phyloP scores from a whole-genome alignment of 2,888 invertebrate genomes.

The Chrysolina americana region DNA sequence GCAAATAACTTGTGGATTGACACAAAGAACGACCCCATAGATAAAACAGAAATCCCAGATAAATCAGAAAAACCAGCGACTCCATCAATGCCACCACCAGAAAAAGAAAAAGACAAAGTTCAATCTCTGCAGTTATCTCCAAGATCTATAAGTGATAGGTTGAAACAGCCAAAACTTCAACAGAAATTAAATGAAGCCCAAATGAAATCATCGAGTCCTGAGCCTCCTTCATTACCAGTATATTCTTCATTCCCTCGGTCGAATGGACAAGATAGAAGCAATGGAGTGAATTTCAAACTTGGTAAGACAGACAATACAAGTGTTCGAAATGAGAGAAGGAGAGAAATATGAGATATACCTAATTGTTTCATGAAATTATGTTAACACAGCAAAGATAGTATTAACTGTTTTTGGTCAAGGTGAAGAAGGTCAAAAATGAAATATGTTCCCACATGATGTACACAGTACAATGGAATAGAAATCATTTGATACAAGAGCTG shows the following conservation, averaged over 20 bases:
- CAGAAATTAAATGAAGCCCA: conserved; percentile 60
- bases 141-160: conserved; percentile 64
- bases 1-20: conserved; percentile 55
- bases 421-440: too few relatives aligned
- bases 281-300: conserved; percentile 56
- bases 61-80: conserved; percentile 34
- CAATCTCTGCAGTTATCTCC: conserved; percentile 51
- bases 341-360: too few relatives aligned
- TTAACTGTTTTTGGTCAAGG: too few relatives aligned
- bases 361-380: too few relatives aligned
- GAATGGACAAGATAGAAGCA: conserved; percentile 40
- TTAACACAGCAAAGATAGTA: too few relatives aligned
- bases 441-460: too few relatives aligned
- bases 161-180: conserved; percentile 66
- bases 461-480: too few relatives aligned
- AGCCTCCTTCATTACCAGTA: conserved; percentile 52
- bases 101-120: conserved; percentile 43
- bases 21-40: conserved; percentile 46
- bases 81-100: conserved; percentile 25
- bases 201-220: conserved; percentile 59
- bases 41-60: conserved; percentile 47
- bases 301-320: conserved; percentile 48
- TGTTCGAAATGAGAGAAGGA: too few relatives aligned
- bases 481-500: too few relatives aligned
- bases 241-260: neutral